Evolutionary conservation across 1,140 invertebrate genomes (phyloP).

Genomic region (Listronotus bonariensis): DNA sequence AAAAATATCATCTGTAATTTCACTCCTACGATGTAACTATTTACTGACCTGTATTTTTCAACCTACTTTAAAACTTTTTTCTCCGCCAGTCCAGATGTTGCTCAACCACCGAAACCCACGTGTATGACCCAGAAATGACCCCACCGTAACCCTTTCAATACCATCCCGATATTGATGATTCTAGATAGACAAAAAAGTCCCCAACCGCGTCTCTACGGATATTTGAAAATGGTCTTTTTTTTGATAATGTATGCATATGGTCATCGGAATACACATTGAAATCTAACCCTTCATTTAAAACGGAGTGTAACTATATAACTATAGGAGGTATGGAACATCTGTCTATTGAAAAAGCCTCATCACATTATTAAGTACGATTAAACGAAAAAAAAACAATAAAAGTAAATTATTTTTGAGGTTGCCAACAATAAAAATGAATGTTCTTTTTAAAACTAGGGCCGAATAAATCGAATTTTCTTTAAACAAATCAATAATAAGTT

Average conservation of each 20-base stretch:
- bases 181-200: constrained; percentile 20
- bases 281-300: constrained; percentile 6
- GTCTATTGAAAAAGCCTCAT: constrained; percentile 17
- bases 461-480: too few species aligned
- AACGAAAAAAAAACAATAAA: constrained; percentile 21
- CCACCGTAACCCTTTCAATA: constrained; percentile 9
- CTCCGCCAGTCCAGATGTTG: neutral
- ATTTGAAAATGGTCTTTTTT: constrained; percentile 16
- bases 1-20: too few species aligned
- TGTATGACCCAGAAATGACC: neutral
- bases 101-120: neutral
- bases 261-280: constrained; percentile 12
- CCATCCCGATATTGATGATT: constrained; percentile 7
- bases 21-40: too few species aligned
- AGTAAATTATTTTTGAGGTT: constrained; percentile 3
- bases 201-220: constrained; percentile 21
- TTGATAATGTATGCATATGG: constrained; percentile 36
- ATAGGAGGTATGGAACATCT: constrained; percentile 25
- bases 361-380: constrained; percentile 16
- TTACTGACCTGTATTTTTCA: too few species aligned
- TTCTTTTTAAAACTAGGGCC: too few species aligned
- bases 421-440: neutral
- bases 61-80: too few species aligned
- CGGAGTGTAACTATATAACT: neutral
- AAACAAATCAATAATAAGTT: too few species aligned